Base-by-base conservation (phyloP, 1,140 invertebrate genomes). In the Eufriesea mexicana region DNA sequence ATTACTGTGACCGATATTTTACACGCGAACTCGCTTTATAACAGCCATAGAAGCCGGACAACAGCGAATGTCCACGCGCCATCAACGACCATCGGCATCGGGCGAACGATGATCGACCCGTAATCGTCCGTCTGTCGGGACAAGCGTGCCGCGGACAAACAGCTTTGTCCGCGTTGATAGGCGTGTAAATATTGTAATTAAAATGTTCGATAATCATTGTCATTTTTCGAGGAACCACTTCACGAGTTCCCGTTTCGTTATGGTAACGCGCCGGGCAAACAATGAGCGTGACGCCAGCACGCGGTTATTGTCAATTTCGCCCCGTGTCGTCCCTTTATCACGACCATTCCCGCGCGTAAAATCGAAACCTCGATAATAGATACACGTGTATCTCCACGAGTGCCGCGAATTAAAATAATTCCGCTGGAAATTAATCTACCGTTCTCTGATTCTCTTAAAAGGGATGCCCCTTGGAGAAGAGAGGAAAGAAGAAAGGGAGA, bases 131-230 rank as follows among this genome's bases (percentile, higher is more conserved):
- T 81, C 75, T 35, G 49, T 51, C 14, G 61, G 35, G 2, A 66
- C 79, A 55, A 75, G 61, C 72, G 42, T 49, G 61, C 61, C 61
- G 51, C 72, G 61, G 51, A 81, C 79, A 81, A 81, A 66, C 61
- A 81, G 79, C 79, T 75, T 81, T 81, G 79, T 81, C 35, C 79
- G 0, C 20, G 49, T 67, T 75, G 79, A 75, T 81, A 81, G 79
- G 71, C 25, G 71, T 81, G 79, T 81, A 81, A 81, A 81, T 81
- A 75, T 81, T 81, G 79, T 81, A 81, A 81, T 81, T 81, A 81
- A 81, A 81, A 81, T 75, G 79, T 81, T 75, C 79, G 61, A 81
- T 81, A 75, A 81, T 81, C 79, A 75, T 81, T 81, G 79, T 81
- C 71, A 81, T 81, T 81, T 81, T 81, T 81, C 79, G 79, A 54